A percentile compares a stretch with the other conserved stretches of the same genome.
These are phyloP conservation scores for Morone chrysops DNA, from an alignment of 2,113 vertebrate genomes.

Conservation along the genomic window DNA sequence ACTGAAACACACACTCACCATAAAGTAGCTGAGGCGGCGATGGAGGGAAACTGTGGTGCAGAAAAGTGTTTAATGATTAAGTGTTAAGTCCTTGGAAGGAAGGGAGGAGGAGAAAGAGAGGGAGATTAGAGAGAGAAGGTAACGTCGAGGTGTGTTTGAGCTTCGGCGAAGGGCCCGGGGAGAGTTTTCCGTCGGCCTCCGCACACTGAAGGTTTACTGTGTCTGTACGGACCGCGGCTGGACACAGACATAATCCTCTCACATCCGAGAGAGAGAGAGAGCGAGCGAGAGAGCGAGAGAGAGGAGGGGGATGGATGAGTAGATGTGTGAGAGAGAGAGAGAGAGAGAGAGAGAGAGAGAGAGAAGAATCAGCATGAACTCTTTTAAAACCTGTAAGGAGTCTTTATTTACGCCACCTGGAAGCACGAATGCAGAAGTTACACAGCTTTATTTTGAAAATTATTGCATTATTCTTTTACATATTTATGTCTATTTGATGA, in stretches of 20 bases:
- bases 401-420: no score
- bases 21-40: constrained; percentile 25
- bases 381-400: no score
- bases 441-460: no score
- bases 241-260: constrained; percentile 40
- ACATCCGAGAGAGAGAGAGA: constrained; percentile 27
- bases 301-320: no score
- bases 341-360: no score
- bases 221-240: constrained; percentile 36
- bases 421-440: no score
- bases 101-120: constrained; percentile 22
- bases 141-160: constrained; percentile 38
- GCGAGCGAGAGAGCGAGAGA: no score
- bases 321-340: no score
- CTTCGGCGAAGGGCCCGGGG: background rate
- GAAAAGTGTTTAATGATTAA: constrained; percentile 70
- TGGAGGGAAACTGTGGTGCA: background rate
- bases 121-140: background rate
- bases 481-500: no score
- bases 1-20: background rate
- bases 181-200: constrained; percentile 33
- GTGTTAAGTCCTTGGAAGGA: constrained; percentile 58
- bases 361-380: no score
- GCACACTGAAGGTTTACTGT: constrained; percentile 33
- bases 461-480: no score